Evolutionary conservation across 2,113 vertebrate genomes (phyloP).

Genomic region (Rhynchomys soricoides): DNA sequence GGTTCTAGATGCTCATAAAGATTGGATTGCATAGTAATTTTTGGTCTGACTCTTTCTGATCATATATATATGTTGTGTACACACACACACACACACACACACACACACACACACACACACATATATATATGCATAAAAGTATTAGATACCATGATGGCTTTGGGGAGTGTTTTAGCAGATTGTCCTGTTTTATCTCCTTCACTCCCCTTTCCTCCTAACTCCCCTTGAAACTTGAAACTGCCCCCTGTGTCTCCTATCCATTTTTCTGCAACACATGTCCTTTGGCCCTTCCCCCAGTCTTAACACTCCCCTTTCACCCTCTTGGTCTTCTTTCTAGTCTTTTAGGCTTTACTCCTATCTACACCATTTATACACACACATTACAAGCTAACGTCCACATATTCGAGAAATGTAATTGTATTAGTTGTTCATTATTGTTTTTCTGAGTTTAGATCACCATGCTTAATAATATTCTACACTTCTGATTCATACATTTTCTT

Average conservation of each 20-base stretch:
- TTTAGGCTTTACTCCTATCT: not conserved
- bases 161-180: not conserved
- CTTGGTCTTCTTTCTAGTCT: not conserved
- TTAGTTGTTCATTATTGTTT: not conserved
- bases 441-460: not conserved
- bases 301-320: not conserved
- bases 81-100: too few relatives aligned
- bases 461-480: not conserved
- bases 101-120: too few relatives aligned
- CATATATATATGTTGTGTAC: too few relatives aligned
- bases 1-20: slow-evolving; percentile 24
- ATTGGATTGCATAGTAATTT: not conserved
- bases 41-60: not conserved
- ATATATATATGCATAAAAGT: not conserved
- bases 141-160: not conserved
- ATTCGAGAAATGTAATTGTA: not conserved
- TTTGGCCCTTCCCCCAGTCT: not conserved
- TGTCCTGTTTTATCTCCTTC: not conserved
- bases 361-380: not conserved
- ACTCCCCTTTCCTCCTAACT: not conserved
- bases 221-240: not conserved
- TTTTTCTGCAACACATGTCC: not conserved
- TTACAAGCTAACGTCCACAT: not conserved
- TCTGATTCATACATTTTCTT: not conserved
- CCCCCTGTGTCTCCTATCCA: not conserved